These are phyloP conservation scores for Lypha dubia DNA, from an alignment of 2,888 invertebrate genomes.

Conservation along the genomic window DNA sequence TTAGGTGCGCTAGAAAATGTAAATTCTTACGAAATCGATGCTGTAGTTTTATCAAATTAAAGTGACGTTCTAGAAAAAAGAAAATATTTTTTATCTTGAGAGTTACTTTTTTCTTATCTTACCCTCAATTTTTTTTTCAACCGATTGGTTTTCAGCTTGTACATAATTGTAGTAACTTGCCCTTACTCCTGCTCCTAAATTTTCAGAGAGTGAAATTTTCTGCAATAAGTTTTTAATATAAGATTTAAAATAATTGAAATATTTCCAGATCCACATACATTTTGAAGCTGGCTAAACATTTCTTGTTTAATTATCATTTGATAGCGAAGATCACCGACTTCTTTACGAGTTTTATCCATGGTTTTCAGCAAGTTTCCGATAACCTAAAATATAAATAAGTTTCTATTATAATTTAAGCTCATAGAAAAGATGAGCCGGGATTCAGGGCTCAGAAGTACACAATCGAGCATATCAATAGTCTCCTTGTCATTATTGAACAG, in stretches of 20 bases:
- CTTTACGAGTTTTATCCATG: constrained; percentile 75
- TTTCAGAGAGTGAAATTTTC: constrained; percentile 77
- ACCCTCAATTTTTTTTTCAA: constrained; percentile 81
- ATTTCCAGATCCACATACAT: constrained; percentile 71
- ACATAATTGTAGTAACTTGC: constrained; percentile 77
- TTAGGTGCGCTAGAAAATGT: constrained; percentile 78
- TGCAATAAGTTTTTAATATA: constrained; percentile 56
- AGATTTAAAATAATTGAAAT: neutral
- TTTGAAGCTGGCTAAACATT: constrained; percentile 72
- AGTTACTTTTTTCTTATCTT: neutral
- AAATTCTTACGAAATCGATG: constrained; percentile 75
- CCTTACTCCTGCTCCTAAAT: constrained; percentile 76
- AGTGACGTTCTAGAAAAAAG: constrained; percentile 76
- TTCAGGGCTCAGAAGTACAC: no score
- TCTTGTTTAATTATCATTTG: constrained; percentile 77
- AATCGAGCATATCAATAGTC: no score
- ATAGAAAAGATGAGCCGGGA: no score
- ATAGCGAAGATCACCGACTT: constrained; percentile 77
- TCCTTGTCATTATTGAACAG: no score
- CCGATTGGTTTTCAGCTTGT: constrained; percentile 76
- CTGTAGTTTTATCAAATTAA: constrained; percentile 76
- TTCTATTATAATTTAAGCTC: no score
- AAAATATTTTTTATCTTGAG: neutral
- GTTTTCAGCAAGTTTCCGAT: constrained; percentile 67
- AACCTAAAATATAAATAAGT: constrained; percentile 58